Percentiles rank a stretch among this genome's conserved stretches.
Evolutionary conservation across 2,797 vertebrate genomes (phyloP).

Genomic region (Momotus momota): DNA sequence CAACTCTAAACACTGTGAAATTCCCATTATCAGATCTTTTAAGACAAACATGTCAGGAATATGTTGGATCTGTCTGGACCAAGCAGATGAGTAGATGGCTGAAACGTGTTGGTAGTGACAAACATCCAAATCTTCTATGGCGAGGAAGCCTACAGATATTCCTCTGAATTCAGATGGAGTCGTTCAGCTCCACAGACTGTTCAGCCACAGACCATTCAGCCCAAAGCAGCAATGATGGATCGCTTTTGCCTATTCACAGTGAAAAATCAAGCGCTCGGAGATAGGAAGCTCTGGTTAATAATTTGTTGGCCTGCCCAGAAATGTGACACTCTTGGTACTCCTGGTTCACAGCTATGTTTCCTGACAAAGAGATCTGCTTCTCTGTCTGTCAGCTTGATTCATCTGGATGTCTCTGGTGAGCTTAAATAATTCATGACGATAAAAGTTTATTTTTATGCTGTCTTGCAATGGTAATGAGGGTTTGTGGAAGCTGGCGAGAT

Average conservation of each 20-base stretch:
- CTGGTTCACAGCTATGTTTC: neutral
- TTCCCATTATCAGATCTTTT: neutral
- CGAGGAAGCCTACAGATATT: slow-evolving; percentile 1
- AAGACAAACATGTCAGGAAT: neutral
- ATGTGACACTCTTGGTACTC: slow-evolving; percentile 9
- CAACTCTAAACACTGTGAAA: neutral
- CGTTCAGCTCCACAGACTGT: neutral
- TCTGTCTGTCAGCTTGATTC: slow-evolving; percentile 16
- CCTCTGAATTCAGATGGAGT: neutral
- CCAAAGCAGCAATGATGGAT: neutral
- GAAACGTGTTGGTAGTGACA: neutral
- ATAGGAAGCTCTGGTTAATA: slow-evolving; percentile 34
- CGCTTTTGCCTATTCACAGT: neutral
- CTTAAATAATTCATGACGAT: slow-evolving; percentile 42
- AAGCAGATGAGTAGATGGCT: neutral
- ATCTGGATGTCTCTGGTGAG: slow-evolving; percentile 19
- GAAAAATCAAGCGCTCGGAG: slow-evolving; percentile 3
- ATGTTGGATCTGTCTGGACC: neutral
- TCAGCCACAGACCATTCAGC: neutral
- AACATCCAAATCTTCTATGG: neutral
- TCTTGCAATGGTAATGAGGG: slow-evolving; percentile 17
- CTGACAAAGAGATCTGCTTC: slow-evolving; percentile 41
- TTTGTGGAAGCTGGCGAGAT: neutral
- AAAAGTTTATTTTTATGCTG: slow-evolving; percentile 46
- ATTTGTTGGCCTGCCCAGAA: slow-evolving; percentile 34